These are phyloP conservation scores for Copidosoma floridanum DNA, from an alignment of 1,140 invertebrate species.

Conservation along the genomic window DNA sequence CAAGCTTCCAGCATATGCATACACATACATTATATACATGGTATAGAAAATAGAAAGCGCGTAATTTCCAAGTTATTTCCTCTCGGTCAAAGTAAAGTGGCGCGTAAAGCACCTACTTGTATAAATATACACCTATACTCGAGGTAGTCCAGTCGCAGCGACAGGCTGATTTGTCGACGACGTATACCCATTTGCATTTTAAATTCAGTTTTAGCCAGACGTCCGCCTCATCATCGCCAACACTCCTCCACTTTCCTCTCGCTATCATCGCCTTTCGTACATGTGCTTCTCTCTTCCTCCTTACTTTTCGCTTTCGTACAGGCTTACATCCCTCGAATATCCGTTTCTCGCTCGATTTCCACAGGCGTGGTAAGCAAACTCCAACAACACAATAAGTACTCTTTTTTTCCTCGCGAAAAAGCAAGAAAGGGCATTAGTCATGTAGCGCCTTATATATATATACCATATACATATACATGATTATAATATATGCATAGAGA, in stretches of 20 bases:
- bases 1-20: no score
- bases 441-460: constrained; percentile 39
- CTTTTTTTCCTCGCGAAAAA: not conserved
- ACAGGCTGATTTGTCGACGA: constrained; percentile 54
- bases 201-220: constrained; percentile 50
- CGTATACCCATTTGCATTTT: constrained; percentile 52
- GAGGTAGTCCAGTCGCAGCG: no score
- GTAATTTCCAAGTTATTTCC: no score
- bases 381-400: no score
- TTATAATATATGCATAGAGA: not conserved
- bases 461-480: no score
- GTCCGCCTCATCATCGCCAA: constrained; percentile 30
- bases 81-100: no score
- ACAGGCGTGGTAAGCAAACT: not conserved
- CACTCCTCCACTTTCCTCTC: constrained; percentile 22
- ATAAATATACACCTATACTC: no score
- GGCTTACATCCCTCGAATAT: constrained; percentile 8
- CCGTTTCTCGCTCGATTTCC: constrained; percentile 12
- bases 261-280: constrained; percentile 14
- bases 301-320: no score
- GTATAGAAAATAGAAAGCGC: no score
- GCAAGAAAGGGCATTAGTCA: constrained; percentile 56
- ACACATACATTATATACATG: no score
- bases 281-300: no score
- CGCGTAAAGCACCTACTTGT: no score